Percentiles rank a stretch among this genome's conserved stretches.
These are phyloP conservation scores for Climacteris rufus DNA, from an alignment of 2,113 vertebrate species.

Conservation along the genomic window DNA sequence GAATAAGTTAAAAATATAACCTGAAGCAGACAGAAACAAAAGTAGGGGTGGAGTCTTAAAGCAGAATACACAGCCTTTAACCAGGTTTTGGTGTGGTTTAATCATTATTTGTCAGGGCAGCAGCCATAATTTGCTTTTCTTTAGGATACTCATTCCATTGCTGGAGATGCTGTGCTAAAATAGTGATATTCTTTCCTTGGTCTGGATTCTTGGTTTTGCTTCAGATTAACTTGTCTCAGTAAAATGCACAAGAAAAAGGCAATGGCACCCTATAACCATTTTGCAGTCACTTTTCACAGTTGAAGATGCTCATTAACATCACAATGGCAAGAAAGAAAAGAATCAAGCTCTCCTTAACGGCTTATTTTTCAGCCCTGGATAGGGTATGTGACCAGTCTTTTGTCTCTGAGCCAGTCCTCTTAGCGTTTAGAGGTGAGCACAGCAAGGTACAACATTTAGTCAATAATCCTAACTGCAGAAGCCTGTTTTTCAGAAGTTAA, in stretches of 20 bases:
- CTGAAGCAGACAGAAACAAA: neutral
- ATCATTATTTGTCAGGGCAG: neutral
- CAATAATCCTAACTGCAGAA: neutral
- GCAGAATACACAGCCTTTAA: neutral
- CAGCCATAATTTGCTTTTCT: neutral
- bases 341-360: neutral
- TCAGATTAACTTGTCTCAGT: neutral
- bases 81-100: neutral
- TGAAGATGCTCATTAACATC: neutral
- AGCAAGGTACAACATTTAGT: neutral
- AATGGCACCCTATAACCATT: neutral
- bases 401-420: neutral
- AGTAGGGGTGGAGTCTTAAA: neutral
- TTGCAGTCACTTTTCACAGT: neutral
- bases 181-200: neutral
- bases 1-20: neutral
- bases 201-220: neutral
- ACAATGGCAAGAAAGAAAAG: neutral
- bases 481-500: neutral
- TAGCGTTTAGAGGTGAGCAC: neutral
- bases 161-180: neutral
- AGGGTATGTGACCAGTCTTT: neutral
- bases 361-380: neutral
- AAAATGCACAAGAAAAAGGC: neutral
- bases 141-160: neutral